These are phyloP conservation scores for Paradisaea rubra DNA, from an alignment of 2,113 vertebrate species.

Conservation along the genomic window DNA sequence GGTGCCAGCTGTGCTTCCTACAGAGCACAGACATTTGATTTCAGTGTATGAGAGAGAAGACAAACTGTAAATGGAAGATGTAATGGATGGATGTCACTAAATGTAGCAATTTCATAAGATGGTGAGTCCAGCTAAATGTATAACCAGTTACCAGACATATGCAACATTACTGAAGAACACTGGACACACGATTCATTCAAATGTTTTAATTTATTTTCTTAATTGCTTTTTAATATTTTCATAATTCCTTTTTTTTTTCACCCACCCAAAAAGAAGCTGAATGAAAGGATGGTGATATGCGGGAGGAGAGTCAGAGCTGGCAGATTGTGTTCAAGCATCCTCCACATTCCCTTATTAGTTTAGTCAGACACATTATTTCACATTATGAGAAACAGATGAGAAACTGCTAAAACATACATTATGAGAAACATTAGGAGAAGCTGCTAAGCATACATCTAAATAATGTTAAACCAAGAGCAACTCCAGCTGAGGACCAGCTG, in stretches of 20 bases:
- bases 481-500: constrained; percentile 52
- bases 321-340: constrained; percentile 17
- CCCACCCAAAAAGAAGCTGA: background rate
- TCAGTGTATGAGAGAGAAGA: background rate
- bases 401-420: constrained; percentile 37
- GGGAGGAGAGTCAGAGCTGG: background rate
- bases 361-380: constrained; percentile 40
- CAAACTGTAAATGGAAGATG: background rate
- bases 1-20: background rate
- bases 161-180: background rate
- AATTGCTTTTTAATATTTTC: background rate
- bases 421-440: constrained; percentile 37
- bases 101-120: background rate
- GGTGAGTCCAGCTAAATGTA: background rate
- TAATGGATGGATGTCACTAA: background rate
- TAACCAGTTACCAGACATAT: background rate
- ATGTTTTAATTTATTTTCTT: background rate
- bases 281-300: background rate
- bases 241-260: background rate
- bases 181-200: background rate
- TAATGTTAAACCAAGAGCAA: constrained; percentile 27
- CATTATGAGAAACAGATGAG: constrained; percentile 60
- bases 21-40: background rate
- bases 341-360: constrained; percentile 33
- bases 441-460: constrained; percentile 35